Conservation (phyloP, 2,888 invertebrate genomes). For the Lasioglossum zephyrum region DNA sequence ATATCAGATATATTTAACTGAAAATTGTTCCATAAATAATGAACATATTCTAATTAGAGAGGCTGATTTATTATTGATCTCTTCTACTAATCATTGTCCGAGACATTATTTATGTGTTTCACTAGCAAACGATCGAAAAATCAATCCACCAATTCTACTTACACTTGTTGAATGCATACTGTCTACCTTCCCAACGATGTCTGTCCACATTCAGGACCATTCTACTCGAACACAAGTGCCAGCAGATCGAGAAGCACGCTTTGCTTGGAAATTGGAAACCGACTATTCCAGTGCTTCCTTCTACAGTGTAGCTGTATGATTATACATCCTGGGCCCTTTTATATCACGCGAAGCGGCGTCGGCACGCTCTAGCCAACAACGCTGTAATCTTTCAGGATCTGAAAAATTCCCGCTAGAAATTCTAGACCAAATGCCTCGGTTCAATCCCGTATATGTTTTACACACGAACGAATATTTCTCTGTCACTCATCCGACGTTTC, state of each 20-base stretch:
- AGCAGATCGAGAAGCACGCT: neutral
- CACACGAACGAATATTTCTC: neutral
- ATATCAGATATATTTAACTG: neutral
- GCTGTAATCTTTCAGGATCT: neutral
- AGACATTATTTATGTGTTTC: neutral
- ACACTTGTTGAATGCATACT: neutral
- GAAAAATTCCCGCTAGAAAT: neutral
- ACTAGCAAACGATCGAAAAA: neutral
- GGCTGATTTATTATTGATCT: neutral
- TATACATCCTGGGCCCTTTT: neutral
- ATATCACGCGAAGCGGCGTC: neutral
- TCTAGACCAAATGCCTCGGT: constrained; percentile 1
- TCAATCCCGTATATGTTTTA: neutral
- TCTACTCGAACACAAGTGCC: neutral
- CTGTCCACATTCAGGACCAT: neutral
- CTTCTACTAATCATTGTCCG: neutral
- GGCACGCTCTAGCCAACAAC: neutral
- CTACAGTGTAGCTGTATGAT: neutral
- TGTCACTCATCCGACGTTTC: neutral
- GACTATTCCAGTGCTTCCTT: neutral
- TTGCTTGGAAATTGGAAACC: neutral
- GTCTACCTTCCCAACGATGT: neutral
- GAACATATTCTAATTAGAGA: neutral
- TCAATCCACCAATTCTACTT: neutral
- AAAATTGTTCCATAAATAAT: neutral